Evolutionary conservation across 2,797 vertebrate genomes (phyloP).

Genomic region (Periparus ater): DNA sequence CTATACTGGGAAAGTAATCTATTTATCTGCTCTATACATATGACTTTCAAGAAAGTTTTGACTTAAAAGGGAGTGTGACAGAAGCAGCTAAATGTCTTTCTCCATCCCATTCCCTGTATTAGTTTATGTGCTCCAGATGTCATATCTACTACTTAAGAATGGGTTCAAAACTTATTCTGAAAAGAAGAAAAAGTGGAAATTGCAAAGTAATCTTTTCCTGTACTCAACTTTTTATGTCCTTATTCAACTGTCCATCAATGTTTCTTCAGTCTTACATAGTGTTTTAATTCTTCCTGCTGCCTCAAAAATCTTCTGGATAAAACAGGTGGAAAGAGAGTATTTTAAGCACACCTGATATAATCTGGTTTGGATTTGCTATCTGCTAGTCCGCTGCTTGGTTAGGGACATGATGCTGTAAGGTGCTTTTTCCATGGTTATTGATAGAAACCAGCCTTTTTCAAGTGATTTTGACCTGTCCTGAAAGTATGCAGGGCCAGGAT

Average conservation of each 20-base stretch:
- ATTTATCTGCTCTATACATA: not conserved
- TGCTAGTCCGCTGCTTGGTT: not conserved
- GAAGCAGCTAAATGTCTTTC: not conserved
- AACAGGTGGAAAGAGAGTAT: not conserved
- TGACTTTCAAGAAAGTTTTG: not conserved
- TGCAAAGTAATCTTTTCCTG: not conserved
- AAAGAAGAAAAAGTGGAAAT: not conserved
- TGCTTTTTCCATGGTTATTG: not conserved
- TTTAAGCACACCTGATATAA: not conserved
- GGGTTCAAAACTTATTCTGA: not conserved
- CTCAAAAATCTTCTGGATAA: not conserved
- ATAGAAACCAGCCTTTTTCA: not conserved
- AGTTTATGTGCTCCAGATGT: not conserved
- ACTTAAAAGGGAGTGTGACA: not conserved
- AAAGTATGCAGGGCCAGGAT: not conserved
- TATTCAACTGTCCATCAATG: not conserved
- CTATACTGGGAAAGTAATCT: not conserved
- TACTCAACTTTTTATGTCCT: not conserved
- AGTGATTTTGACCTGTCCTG: not conserved
- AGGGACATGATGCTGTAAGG: not conserved
- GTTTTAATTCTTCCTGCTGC: not conserved
- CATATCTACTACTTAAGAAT: not conserved
- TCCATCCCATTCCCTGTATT: not conserved
- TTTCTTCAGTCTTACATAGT: not conserved
- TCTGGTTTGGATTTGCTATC: not conserved